Evolutionary conservation across 2,888 invertebrate genomes (phyloP), one percentile per base, ranked within the genome.

Genomic region (Clanis bilineata): DNA sequence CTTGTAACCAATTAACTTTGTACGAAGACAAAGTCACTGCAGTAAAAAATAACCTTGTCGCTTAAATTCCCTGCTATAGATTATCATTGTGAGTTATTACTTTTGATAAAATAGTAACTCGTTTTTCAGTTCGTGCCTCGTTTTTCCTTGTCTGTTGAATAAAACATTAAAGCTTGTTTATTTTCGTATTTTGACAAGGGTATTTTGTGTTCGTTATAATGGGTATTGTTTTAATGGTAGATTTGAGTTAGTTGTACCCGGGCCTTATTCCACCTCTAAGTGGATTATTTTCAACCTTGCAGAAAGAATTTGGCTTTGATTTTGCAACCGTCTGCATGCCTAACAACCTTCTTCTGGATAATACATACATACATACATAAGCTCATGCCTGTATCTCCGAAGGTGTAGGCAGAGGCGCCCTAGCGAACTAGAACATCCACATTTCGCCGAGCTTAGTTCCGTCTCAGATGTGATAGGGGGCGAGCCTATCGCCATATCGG

Each of bases 61-160:
- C 68, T 63, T 65, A 62, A 47, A 60, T 45, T 66, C 51, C 47
- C 23, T 61, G 63, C 60, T 0, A 18, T 41, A 60, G 58, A 59
- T 62, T 62, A 65, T 67, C 57, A 25, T 15, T 60, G n/a, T 56
- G 58, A 62, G 61, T 62, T 65, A 63, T 59, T 57, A 45, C 57
- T 47, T 32, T 32, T 64, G 62, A 69, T 63, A 61, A 69, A 61
- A 59, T 57, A 59, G 38, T 15, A 54, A 45, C 54, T 62, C 61
- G 43, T 64, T 70, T 69, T 62, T 58, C 58, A 36, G 58, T 28
- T 38, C 64, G 62, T 64, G 56, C 64, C 59, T 51, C 54, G 9
- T 60, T 68, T 62, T 47, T 56, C 62, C 56, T 59, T 25, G 25
- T 56, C 36, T 55, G 36, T 22, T 45, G 55, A 54, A 56, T 59